Evolutionary conservation across 35 echinoderm and acorn worm genomes (phyloP).

Genomic region (Ophiothrix spiculata): DNA sequence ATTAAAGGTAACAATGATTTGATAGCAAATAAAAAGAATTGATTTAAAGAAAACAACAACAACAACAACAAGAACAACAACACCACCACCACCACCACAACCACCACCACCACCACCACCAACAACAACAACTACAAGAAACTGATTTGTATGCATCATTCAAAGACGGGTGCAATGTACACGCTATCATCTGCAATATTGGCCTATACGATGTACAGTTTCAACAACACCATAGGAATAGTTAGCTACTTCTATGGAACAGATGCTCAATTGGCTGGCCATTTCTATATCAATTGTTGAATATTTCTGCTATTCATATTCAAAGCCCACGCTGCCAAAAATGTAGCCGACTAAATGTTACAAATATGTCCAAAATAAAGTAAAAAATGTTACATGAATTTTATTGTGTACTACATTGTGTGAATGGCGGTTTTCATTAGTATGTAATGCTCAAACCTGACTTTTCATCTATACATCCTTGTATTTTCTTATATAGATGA

Average conservation of each 20-base stretch:
- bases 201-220: too few relatives aligned
- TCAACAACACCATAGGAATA: too few relatives aligned
- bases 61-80: background rate
- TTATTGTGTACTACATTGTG: background rate
- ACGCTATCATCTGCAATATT: too few relatives aligned
- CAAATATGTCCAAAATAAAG: background rate
- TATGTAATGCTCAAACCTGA: background rate
- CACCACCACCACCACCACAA: background rate
- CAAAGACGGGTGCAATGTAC: background rate
- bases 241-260: too few relatives aligned
- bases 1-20: conserved; percentile 58
- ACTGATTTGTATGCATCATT: background rate
- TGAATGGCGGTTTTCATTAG: background rate
- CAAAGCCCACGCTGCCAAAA: too few relatives aligned
- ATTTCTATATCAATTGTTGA: too few relatives aligned
- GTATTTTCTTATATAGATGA: background rate
- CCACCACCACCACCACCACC: background rate
- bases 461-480: background rate
- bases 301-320: too few relatives aligned
- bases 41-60: background rate
- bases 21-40: background rate
- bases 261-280: too few relatives aligned
- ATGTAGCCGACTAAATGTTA: background rate
- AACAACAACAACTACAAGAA: background rate
- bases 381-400: background rate